phyloP scores from a whole-genome alignment of 2,888 invertebrate genomes.

The Drosophila monieri region DNA sequence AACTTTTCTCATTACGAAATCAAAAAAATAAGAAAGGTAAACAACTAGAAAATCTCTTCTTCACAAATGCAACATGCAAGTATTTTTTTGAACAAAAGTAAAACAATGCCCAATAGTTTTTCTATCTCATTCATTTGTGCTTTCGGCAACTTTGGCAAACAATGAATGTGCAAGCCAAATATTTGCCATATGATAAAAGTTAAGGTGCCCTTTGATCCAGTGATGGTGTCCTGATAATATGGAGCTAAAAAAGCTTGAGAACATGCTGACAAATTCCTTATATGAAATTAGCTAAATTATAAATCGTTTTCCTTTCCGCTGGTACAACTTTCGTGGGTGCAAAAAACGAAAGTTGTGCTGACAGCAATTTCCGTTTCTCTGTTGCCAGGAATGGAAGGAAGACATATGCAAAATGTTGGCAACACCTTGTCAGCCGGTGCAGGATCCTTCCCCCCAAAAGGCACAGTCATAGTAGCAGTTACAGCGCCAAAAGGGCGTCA shows the following conservation, averaged over 20 bases:
- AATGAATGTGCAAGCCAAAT: constrained; percentile 56
- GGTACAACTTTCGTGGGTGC: constrained; percentile 9
- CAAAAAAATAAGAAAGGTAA: constrained; percentile 32
- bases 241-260: background rate
- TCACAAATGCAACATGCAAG: constrained; percentile 59
- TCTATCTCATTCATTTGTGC: constrained; percentile 30
- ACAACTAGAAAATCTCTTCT: constrained; percentile 10
- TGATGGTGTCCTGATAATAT: constrained; percentile 6
- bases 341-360: constrained; percentile 33
- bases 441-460: constrained; percentile 9
- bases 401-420: constrained; percentile 47
- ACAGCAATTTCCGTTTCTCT: constrained; percentile 45
- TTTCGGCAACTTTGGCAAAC: constrained; percentile 50
- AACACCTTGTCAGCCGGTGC: constrained; percentile 45
- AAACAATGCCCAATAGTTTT: constrained; percentile 61
- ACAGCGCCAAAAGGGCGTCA: constrained; percentile 12
- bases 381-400: constrained; percentile 32
- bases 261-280: constrained; percentile 36
- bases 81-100: constrained; percentile 56
- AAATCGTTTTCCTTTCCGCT: constrained; percentile 50
- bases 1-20: constrained; percentile 71
- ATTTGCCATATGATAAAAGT: constrained; percentile 71
- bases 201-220: constrained; percentile 34
- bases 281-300: constrained; percentile 68
- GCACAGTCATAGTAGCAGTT: constrained; percentile 6